Percentiles rank a stretch among this genome's conserved stretches.
These are phyloP conservation scores for Ammodytes marinus DNA, from an alignment of 2,113 vertebrate genomes.

Conservation along the genomic window DNA sequence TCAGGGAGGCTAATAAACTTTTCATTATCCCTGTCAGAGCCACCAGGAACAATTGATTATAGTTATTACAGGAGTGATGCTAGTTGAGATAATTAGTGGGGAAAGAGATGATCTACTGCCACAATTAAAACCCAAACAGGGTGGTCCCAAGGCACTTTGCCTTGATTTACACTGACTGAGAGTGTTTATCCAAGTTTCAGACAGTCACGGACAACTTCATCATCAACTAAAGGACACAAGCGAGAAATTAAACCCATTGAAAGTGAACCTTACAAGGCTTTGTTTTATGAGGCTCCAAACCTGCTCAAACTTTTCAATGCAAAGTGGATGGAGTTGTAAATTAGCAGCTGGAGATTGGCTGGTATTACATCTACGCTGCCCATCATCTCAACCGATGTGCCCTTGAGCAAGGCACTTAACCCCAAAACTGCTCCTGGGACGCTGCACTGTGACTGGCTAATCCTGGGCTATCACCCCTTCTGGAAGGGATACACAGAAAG, in stretches of 20 bases:
- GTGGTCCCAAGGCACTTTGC: constrained; percentile 48
- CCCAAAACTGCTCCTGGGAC: no score
- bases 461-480: no score
- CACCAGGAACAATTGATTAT: constrained; percentile 71
- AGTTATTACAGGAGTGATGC: constrained; percentile 68
- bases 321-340: constrained; percentile 3
- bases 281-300: not conserved
- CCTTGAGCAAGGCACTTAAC: no score
- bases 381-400: no score
- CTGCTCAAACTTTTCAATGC: constrained; percentile 18
- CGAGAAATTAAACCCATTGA: constrained; percentile 31
- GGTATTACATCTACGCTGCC: no score
- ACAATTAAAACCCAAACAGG: constrained; percentile 73
- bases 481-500: no score
- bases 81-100: constrained; percentile 69
- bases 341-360: no score
- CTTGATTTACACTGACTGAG: constrained; percentile 49
- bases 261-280: constrained; percentile 10
- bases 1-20: constrained; percentile 70
- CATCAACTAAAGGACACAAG: constrained; percentile 45
- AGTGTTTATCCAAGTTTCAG: constrained; percentile 63
- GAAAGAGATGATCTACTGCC: constrained; percentile 71
- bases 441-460: no score
- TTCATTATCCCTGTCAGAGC: constrained; percentile 71
- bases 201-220: constrained; percentile 56